Conservation (phyloP, 2,888 invertebrate genomes). For the Xylocampa areola region DNA sequence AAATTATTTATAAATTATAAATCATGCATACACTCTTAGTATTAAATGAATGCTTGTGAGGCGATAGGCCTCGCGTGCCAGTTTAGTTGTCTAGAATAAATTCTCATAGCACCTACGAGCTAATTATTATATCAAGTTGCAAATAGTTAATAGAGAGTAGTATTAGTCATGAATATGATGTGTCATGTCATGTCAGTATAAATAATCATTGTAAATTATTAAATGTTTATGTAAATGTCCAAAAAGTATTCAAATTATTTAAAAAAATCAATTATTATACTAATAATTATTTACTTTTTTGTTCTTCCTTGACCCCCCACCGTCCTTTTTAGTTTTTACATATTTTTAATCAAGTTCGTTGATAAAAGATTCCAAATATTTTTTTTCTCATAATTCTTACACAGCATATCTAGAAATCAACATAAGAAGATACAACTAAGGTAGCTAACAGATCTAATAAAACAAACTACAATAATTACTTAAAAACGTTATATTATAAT, state of each 20-base stretch:
- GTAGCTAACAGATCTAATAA: constrained; percentile 16
- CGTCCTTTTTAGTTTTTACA: constrained; percentile 43
- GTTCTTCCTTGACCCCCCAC: constrained; percentile 73
- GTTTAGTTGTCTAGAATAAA: constrained; percentile 86
- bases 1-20: constrained; percentile 87
- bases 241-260: constrained; percentile 90
- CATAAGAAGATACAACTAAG: constrained; percentile 2
- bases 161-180: constrained; percentile 87
- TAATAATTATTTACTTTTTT: constrained; percentile 85
- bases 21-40: constrained; percentile 89
- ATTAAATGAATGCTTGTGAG: constrained; percentile 83
- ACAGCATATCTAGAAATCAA: not conserved
- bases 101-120: constrained; percentile 87
- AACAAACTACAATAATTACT: constrained; percentile 51
- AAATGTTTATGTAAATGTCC: constrained; percentile 90
- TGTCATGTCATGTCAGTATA: constrained; percentile 89
- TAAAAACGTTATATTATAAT: constrained; percentile 51
- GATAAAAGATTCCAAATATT: not conserved
- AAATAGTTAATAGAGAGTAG: constrained; percentile 87
- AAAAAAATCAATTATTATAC: constrained; percentile 88
- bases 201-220: constrained; percentile 90
- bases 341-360: not conserved
- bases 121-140: constrained; percentile 83
- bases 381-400: not conserved
- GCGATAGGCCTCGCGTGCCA: constrained; percentile 81